Percentiles rank a stretch among this genome's conserved stretches.
Conservation (phyloP, 2,888 invertebrate genomes). For the Archips crataeganus region DNA sequence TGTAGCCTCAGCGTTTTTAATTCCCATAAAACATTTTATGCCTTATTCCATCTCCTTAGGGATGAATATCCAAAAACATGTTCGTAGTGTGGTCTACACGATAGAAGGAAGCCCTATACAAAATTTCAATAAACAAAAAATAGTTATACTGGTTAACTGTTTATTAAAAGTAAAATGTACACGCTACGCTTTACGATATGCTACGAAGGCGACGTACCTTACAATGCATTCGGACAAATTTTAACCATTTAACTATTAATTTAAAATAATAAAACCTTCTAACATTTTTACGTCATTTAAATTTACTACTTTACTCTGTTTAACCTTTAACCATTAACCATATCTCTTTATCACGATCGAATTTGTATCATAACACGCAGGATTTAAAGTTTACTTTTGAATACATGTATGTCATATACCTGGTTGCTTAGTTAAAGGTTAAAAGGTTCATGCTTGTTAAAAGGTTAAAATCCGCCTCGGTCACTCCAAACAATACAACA, state of each 20-base stretch:
- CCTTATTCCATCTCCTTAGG: too few relatives aligned
- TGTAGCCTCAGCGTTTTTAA: too few relatives aligned
- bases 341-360: too few relatives aligned
- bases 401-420: too few relatives aligned
- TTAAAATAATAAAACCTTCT: background rate
- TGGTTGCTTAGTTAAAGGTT: too few relatives aligned
- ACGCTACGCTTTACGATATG: slow-evolving; percentile 37
- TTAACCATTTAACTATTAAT: background rate
- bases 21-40: too few relatives aligned
- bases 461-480: slow-evolving; percentile 6
- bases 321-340: too few relatives aligned
- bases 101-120: background rate
- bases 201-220: slow-evolving; percentile 33
- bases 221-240: slow-evolving; percentile 6
- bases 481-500: slow-evolving; percentile 24
- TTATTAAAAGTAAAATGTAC: slow-evolving; percentile 39
- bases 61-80: too few relatives aligned
- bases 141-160: slow-evolving; percentile 25
- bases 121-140: background rate
- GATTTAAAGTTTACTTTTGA: too few relatives aligned
- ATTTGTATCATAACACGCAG: too few relatives aligned
- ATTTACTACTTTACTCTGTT: background rate
- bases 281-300: background rate
- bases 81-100: too few relatives aligned
- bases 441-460: background rate